Base-by-base conservation (phyloP, 2,888 invertebrate genomes). In the Drosophila anomalipes region DNA sequence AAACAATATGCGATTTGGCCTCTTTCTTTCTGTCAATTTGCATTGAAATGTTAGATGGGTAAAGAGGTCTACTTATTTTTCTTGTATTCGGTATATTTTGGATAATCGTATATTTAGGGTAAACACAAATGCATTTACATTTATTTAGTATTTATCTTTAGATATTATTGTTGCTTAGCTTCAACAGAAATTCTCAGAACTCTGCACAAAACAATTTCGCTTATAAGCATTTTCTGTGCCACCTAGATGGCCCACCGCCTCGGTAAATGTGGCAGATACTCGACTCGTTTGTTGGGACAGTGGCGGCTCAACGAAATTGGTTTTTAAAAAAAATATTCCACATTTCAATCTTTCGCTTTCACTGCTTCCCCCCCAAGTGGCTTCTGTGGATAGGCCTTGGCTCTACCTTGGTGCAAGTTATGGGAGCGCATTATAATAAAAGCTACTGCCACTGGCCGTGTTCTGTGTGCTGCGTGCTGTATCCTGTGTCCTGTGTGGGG, bases 281-380 rank as follows among this genome's bases (percentile, higher is more conserved):
- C 44, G 39, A 22, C 49, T 6, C 35, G 41, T 57, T 83, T 81
- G 77, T 79, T 72, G 70, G 72, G 63, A 19, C 1, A 3, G 66
- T 65, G 71, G 62, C 70, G 77, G 82, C 90, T 82, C 83, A 89
- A 70, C 87, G 82, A 91, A 92, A 91, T 91, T 92, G 91, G 88
- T 91, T 92, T 91, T 91, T 84, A 80, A 91, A 82, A 82, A 91
- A 92, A 89, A 91, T 92, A 82, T 91, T 91, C 86, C 86, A 86
- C 84, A 86, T 84, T 86, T 85, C 83, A 90, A 91, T 89, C 91
- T 91, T 82, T 86, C 66, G 65, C 72, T 51, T 59, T 68, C 66
- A 56, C 22, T 59, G 12, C 71, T 56, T 14, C 22, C 16, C 26
- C 26, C 49, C 35, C 16, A 14, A 39, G 56, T 35, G 47, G 47